Evolutionary conservation across 2,113 vertebrate genomes (phyloP).

Genomic region (Archocentrus centrarchus): DNA sequence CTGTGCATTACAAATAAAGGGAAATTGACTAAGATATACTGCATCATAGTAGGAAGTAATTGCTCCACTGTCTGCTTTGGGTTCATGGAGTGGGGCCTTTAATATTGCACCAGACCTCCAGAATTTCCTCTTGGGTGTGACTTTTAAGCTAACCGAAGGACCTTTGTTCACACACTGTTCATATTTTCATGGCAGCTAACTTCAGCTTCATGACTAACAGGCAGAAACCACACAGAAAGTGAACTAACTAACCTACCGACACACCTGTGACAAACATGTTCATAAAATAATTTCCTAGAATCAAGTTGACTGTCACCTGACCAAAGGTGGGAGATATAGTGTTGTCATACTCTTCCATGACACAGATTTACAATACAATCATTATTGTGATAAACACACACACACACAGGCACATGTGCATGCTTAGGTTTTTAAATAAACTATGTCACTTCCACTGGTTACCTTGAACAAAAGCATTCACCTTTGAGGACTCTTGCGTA

Average conservation of each 20-base stretch:
- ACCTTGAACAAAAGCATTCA: neutral
- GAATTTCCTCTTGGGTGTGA: constrained; percentile 17
- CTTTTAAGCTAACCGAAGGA: neutral
- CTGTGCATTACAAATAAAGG: neutral
- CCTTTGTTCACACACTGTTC: neutral
- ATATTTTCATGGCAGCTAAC: accelerated
- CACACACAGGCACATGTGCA: neutral
- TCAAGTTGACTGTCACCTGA: neutral
- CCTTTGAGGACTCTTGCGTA: neutral
- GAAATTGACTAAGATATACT: constrained; percentile 28
- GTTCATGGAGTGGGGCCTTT: neutral
- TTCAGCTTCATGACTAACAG: neutral
- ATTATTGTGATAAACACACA: neutral
- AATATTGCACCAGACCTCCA: constrained; percentile 10
- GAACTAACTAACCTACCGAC: neutral
- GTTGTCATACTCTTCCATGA: neutral
- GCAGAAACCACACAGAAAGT: neutral
- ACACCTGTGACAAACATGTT: neutral
- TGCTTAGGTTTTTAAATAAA: neutral
- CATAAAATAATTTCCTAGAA: neutral
- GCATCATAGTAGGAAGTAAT: constrained; percentile 22
- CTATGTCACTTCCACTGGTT: neutral
- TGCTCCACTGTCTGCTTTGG: neutral
- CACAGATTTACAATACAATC: neutral
- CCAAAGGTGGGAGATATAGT: neutral